A percentile compares a stretch with the other conserved stretches of the same genome.
Evolutionary conservation across 2,797 vertebrate species (phyloP).

Genomic region (Danio tinwini): DNA sequence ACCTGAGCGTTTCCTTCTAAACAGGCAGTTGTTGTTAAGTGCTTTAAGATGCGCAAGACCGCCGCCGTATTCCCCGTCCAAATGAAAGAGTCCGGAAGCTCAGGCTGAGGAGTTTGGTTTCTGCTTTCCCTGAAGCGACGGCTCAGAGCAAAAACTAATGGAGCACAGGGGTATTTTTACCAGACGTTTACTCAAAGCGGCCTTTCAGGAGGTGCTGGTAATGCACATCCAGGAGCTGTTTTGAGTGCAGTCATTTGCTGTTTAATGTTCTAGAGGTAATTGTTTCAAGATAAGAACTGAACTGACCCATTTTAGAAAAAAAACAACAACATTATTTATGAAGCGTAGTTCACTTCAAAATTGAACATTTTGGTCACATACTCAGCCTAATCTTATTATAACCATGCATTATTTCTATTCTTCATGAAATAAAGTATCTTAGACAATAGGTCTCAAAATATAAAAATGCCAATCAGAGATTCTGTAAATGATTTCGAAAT

Average conservation of each 20-base stretch:
- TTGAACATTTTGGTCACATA: no score
- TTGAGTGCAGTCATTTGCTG: conserved; percentile 33
- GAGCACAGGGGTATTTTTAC: conserved; percentile 57
- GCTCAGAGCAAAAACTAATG: conserved; percentile 62
- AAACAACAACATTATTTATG: no score
- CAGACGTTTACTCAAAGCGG: conserved; percentile 64
- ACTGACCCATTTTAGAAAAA: background rate
- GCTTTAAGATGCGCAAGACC: conserved; percentile 54
- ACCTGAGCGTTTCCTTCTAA: conserved; percentile 54
- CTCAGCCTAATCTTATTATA: background rate
- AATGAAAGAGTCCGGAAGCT: conserved; percentile 61
- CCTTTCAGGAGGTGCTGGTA: conserved; percentile 60
- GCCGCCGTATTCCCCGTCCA: conserved; percentile 43
- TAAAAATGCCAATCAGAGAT: background rate
- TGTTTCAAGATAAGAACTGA: background rate
- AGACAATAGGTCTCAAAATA: no score
- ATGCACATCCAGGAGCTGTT: conserved; percentile 29
- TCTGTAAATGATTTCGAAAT: no score
- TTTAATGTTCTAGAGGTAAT: conserved; percentile 20
- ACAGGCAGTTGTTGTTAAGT: conserved; percentile 50
- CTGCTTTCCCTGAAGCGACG: conserved; percentile 63
- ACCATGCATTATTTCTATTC: background rate
- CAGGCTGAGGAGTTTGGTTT: conserved; percentile 63
- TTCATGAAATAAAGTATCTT: background rate
- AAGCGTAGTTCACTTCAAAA: no score